These are phyloP conservation scores for Drosophila melanogaster DNA, from an alignment of 1,140 invertebrate species.

Conservation along the genomic window Release_6_plus_ISO1_MT NT_037436.4:7790001-7790500, in stretches of 20 bases:
- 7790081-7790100: background rate
- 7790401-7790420: constrained; percentile 81
- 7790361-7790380: constrained; percentile 43
- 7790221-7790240: constrained; percentile 40
- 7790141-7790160: constrained; percentile 24
- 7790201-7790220: constrained; percentile 51
- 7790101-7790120: background rate
- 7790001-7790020: constrained; percentile 35
- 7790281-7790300: too few species aligned
- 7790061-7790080: constrained; percentile 45
- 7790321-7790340: constrained; percentile 49
- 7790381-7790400: constrained; percentile 77
- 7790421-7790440: constrained; percentile 53
- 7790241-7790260: constrained; percentile 60
- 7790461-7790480: constrained; percentile 23
- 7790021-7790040: constrained; percentile 50
- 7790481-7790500: constrained; percentile 37
- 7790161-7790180: constrained; percentile 23
- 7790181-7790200: constrained; percentile 27
- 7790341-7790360: constrained; percentile 53
- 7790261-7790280: constrained; percentile 30
- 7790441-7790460: constrained; percentile 34
- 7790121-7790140: background rate
- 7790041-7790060: constrained; percentile 44
- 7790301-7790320: too few species aligned